Evolutionary conservation across 2,888 invertebrate genomes (phyloP), one percentile per base, ranked within the genome.

Genomic region (Tipula lateralis): DNA sequence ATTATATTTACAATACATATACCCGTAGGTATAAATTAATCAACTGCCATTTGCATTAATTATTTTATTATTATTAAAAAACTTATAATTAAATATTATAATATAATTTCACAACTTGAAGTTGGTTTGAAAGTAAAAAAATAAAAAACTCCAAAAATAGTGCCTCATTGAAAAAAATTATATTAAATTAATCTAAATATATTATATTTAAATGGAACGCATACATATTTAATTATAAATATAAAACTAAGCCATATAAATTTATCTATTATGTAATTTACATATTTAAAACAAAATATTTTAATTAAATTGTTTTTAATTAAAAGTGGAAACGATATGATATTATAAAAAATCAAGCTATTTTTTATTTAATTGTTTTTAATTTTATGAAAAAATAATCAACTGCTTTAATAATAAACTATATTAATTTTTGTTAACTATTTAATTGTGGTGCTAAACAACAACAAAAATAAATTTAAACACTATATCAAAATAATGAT

Each of bases 41-140:
- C 66, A 66, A 66, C 66, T 66, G 66, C 66, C 66, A 66, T 66
- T 66, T 66, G 66, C 66, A 66, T 66, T 66, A 66, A 66, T 66
- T 66, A 66, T 24, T 50, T 50, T 66, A 66, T 24, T 66, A 66
- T 66, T 66, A 66, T 66, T 66, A 66, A 24, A 44, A 44, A 44
- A n/a, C 16, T 44, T 44, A 44, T 44, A 16, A 12, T 9, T 1
- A 12, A 39, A 12, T 39, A n/a, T 2, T 66, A 66, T 66, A 66
- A 39, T 39, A 39, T 39, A 66, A 66, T 66, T 66, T 66, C 66
- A 66, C 66, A 19, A 66, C 66, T 24, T 66, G 9, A 66, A 24
- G 13, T 9, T 9, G 66, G 66, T 19, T 66, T 19, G 66, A 66
- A 66, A 66, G 9, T 66, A 66, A 66, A 66, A 66, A 66, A 66